Percentiles rank a stretch among this genome's conserved stretches.
Evolutionary conservation across 2,888 invertebrate species (phyloP).

Genomic region (Adineta ricciae): DNA sequence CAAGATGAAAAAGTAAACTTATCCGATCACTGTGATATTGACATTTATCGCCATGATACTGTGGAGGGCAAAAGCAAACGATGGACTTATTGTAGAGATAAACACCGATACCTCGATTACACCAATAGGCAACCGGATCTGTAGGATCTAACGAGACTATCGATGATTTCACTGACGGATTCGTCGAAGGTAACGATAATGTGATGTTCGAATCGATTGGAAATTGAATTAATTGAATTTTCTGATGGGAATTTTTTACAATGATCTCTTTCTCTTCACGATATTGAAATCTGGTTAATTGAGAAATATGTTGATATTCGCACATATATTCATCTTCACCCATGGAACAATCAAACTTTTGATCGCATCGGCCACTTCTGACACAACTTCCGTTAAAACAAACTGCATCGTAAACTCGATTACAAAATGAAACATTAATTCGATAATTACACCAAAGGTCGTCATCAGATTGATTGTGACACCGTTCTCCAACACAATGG

Average conservation of each 20-base stretch:
- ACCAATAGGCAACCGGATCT: neutral
- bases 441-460: neutral
- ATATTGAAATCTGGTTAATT: neutral
- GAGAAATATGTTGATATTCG: neutral
- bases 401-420: neutral
- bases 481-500: neutral
- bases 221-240: neutral
- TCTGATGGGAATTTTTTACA: neutral
- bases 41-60: slow-evolving; percentile 11
- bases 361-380: neutral
- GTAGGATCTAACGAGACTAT: neutral
- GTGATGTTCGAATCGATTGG: neutral
- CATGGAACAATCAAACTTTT: neutral
- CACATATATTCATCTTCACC: slow-evolving; percentile 19
- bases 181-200: neutral
- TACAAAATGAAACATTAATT: neutral
- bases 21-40: neutral
- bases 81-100: neutral
- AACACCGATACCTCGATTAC: neutral
- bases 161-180: neutral
- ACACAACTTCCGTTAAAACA: neutral
- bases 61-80: neutral
- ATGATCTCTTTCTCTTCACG: neutral
- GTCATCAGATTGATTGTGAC: neutral
- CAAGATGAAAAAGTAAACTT: neutral